Percentiles rank a stretch among this genome's conserved stretches.
These are phyloP conservation scores for Ageneiosus marmoratus DNA, from an alignment of 2,113 vertebrate species.

Conservation along the genomic window DNA sequence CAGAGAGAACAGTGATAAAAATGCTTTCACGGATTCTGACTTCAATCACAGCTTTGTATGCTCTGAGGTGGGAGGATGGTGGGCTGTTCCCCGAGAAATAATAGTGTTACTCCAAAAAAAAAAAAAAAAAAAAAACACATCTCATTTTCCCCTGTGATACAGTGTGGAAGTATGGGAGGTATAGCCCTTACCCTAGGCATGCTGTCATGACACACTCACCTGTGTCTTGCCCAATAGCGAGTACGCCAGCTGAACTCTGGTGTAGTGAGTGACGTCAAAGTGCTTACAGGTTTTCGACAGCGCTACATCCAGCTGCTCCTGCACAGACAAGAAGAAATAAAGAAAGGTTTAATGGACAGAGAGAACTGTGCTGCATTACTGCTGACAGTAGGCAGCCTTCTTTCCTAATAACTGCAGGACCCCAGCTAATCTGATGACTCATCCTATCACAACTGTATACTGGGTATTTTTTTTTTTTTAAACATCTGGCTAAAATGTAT, in stretches of 20 bases:
- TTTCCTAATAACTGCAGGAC: not conserved
- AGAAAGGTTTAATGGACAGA: not conserved
- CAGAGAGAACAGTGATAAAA: not conserved
- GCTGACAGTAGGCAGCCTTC: not conserved
- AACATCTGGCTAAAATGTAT: not conserved
- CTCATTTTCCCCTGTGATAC: conserved; percentile 2
- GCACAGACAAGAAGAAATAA: conserved; percentile 52
- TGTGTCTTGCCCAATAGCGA: conserved; percentile 96
- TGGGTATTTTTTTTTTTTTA: not conserved
- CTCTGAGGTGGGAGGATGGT: not conserved
- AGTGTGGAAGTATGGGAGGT: not conserved
- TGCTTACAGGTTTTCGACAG: conserved; percentile 98
- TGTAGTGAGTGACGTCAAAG: conserved; percentile 94
- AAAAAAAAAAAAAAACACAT: too few relatives aligned
- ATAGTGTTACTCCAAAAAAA: not conserved
- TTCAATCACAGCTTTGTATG: conserved; percentile 32
- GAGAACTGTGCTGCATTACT: not conserved
- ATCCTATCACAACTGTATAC: not conserved
- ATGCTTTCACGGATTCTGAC: conserved; percentile 6
- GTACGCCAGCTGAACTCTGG: conserved; percentile 95
- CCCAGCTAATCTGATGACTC: not conserved
- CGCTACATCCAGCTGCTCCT: conserved; percentile 96
- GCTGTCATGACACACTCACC: conserved; percentile 72
- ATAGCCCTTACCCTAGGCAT: not conserved
- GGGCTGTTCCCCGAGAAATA: conserved; percentile 1